A percentile compares a stretch with the other conserved stretches of the same genome.
Evolutionary conservation across 23 tunicate genomes (phyloP).

Genomic region (Halocynthia roretzi): DNA sequence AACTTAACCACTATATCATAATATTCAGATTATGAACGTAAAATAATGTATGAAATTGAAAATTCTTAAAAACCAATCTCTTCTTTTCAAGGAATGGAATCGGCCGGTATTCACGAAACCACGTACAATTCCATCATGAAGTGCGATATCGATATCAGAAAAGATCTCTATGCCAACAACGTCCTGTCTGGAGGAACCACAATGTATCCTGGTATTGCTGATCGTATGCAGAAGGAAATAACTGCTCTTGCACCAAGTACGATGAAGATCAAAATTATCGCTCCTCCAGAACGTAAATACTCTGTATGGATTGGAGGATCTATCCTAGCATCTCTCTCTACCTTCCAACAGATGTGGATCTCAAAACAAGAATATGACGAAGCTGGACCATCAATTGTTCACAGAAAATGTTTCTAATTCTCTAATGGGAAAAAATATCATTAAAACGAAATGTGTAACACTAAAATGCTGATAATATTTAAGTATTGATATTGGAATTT

Average conservation of each 20-base stretch:
- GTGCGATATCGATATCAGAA: conserved; percentile 43
- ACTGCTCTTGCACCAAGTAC: conserved; percentile 96
- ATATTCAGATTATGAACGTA: not conserved
- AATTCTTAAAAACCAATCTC: not conserved
- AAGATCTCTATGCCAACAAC: conserved; percentile 37
- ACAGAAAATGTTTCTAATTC: conserved; percentile 22
- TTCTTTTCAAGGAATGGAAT: conserved; percentile 12
- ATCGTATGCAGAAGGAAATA: conserved; percentile 97
- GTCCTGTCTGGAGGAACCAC: conserved; percentile 66
- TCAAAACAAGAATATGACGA: conserved; percentile 25
- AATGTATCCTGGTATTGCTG: conserved; percentile 86
- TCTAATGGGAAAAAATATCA: not conserved
- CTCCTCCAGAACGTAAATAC: conserved; percentile 41
- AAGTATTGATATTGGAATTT: too few species aligned
- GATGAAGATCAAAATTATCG: conserved; percentile 96
- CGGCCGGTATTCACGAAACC: conserved; percentile 36
- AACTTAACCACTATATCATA: not conserved
- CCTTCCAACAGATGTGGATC: conserved; percentile 35
- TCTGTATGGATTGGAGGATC: conserved; percentile 32
- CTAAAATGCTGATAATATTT: too few species aligned
- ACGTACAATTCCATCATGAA: conserved; percentile 45
- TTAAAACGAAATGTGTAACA: too few species aligned
- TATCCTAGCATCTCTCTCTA: conserved; percentile 21
- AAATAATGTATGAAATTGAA: too few species aligned
- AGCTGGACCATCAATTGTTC: conserved; percentile 22